Base-by-base conservation (phyloP, 2,113 vertebrate genomes). In the Dromaius novaehollandiae region DNA sequence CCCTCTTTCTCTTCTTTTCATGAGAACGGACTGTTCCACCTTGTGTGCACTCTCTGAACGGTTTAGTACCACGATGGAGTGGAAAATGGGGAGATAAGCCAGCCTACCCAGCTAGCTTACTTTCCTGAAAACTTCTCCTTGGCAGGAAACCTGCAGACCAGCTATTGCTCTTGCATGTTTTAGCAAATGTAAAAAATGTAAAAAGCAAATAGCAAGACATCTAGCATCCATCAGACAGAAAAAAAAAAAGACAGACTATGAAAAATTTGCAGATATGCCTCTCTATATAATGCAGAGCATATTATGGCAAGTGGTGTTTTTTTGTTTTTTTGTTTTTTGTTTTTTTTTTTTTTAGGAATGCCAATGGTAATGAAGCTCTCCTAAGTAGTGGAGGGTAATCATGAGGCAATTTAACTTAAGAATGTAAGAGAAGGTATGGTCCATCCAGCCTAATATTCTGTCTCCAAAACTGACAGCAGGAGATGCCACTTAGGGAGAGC, bases 1-100 rank as follows among this genome's bases (percentile, higher is more conserved):
- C 50, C 88, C 86, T 70, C 73, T 58, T 86, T 79, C 36, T 87
- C 9, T 38, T 73, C 96, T 90, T 94, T 89, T 40, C 89, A 83
- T 10, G 44, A 58, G 61, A 91, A 87, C 53, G 17, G 70, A 32
- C 63, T 55, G 71, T 40, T 86, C 48, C 85, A 88, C 20, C 16
- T 3, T 13, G 28, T 0, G 6, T 9, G 91, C 91, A 21, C n/a
- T 36, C 82, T 89, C 79, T 42, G 61, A 85, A 71, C 79, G 36
- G 18, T 50, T 93, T 25, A 65, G 19, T 7, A 30, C 3, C 9
- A 73, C 32, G 42, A 85, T 8, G 19, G 40, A 91, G 55, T 17
- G 71, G 38, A 95, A 79, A 82, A 87, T 16, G 11, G 56, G 56
- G 30, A 58, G 30, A 32, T 34, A 32, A 60, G 19, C 17, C 9